phyloP scores from a whole-genome alignment of 2,113 vertebrate species.

The Rhineura floridana region DNA sequence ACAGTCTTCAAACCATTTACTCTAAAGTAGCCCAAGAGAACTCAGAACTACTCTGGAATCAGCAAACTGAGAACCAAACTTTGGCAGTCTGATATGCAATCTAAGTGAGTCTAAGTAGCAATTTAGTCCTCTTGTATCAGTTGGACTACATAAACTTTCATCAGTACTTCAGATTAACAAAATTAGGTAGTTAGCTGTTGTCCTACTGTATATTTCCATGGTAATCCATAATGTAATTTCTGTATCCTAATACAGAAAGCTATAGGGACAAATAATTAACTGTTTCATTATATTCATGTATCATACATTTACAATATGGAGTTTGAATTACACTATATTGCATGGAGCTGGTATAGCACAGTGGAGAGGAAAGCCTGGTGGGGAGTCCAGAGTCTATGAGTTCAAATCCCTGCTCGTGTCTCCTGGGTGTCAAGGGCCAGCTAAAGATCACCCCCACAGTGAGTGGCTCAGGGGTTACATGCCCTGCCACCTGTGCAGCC shows the following conservation, averaged over 20 bases:
- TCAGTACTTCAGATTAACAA: not conserved
- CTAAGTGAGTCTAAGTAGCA: not conserved
- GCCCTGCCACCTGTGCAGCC: too few species aligned
- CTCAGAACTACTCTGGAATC: not conserved
- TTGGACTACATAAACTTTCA: not conserved
- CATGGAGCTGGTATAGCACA: too few species aligned
- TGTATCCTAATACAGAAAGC: not conserved
- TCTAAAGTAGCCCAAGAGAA: not conserved
- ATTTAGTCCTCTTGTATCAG: not conserved
- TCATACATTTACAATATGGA: not conserved
- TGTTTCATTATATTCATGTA: not conserved
- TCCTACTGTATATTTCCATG: not conserved
- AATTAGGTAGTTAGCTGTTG: not conserved
- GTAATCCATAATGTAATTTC: not conserved
- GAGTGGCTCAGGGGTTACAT: too few species aligned
- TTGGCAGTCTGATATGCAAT: not conserved
- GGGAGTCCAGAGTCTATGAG: too few species aligned
- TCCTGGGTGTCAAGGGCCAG: too few species aligned
- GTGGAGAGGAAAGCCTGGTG: too few species aligned
- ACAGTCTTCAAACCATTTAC: not conserved
- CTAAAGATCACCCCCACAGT: too few species aligned
- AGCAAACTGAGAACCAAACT: not conserved
- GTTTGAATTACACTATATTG: not conserved
- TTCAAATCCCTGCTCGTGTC: too few species aligned
- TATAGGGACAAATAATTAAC: not conserved